These are phyloP conservation scores for Hestina assimilis DNA, from an alignment of 1,140 invertebrate species.

Conservation along the genomic window DNA sequence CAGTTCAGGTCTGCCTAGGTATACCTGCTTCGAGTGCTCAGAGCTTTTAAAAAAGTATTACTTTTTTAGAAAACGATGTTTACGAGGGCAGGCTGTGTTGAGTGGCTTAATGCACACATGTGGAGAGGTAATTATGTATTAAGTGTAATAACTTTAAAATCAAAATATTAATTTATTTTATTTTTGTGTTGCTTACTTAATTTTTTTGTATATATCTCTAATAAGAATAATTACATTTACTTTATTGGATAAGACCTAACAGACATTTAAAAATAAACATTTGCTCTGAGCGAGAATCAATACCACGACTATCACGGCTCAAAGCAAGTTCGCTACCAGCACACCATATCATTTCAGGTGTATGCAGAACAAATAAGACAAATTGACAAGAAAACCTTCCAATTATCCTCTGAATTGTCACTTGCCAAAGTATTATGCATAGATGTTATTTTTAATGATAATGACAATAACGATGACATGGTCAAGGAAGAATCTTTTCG, in stretches of 20 bases:
- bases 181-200: no score
- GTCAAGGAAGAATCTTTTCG: slow-evolving; percentile 35
- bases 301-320: no score
- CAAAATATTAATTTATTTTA: no score
- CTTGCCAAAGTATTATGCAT: neutral
- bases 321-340: no score
- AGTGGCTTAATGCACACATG: slow-evolving; percentile 31
- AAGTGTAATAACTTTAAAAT: neutral
- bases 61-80: slow-evolving; percentile 45
- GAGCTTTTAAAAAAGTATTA: slow-evolving; percentile 47
- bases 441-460: slow-evolving; percentile 9
- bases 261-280: no score
- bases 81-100: slow-evolving; percentile 44
- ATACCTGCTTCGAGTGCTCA: slow-evolving; percentile 53
- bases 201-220: no score
- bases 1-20: slow-evolving; percentile 35
- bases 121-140: slow-evolving; percentile 46
- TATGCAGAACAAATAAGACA: no score
- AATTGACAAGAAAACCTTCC: slow-evolving; percentile 23
- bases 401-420: slow-evolving; percentile 11
- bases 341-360: no score
- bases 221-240: no score
- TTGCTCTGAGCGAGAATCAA: no score
- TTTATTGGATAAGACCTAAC: no score
- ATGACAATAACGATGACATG: slow-evolving; percentile 16